These are phyloP conservation scores for Luehdorfia chinensis DNA, from an alignment of 1,140 invertebrate species.

Conservation along the genomic window DNA sequence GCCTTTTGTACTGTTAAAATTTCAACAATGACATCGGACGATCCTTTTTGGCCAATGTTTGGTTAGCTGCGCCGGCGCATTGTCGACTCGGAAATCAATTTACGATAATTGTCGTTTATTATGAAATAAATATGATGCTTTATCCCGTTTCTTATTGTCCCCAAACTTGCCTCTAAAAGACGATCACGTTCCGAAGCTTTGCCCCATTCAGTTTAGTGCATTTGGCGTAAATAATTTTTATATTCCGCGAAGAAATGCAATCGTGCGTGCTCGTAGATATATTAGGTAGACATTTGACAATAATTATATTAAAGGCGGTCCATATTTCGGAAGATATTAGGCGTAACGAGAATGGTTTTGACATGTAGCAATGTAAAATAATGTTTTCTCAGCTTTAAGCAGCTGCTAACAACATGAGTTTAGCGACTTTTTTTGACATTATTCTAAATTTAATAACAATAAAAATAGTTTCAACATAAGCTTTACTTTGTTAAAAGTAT, in stretches of 20 bases:
- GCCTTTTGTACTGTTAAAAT: slow-evolving; percentile 28
- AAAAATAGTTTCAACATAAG: too few species aligned
- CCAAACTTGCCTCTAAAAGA: slow-evolving; percentile 42
- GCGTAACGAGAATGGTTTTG: slow-evolving; percentile 51
- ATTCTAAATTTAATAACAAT: too few species aligned
- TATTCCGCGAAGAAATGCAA: slow-evolving; percentile 57
- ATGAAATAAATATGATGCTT: slow-evolving; percentile 76
- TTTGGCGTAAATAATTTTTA: slow-evolving; percentile 59
- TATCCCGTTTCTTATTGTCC: slow-evolving; percentile 51
- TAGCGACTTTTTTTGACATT: too few species aligned
- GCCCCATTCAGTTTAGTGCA: slow-evolving; percentile 44
- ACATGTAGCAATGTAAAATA: slow-evolving; percentile 46
- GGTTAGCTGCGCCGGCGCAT: slow-evolving; percentile 64
- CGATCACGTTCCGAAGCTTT: slow-evolving; percentile 30
- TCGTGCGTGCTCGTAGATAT: slow-evolving; percentile 41
- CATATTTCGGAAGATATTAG: slow-evolving; percentile 56
- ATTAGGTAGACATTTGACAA: slow-evolving; percentile 56
- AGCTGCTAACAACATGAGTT: slow-evolving; percentile 38
- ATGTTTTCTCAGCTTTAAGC: slow-evolving; percentile 71
- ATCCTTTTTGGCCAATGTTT: slow-evolving; percentile 71
- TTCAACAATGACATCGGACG: slow-evolving; percentile 49
- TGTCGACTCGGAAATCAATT: slow-evolving; percentile 66
- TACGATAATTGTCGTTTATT: slow-evolving; percentile 77
- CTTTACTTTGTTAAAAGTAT: too few species aligned
- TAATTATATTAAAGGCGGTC: slow-evolving; percentile 60